phyloP scores from a whole-genome alignment of 2,113 vertebrate genomes.

The Ochotona princeps region DNA sequence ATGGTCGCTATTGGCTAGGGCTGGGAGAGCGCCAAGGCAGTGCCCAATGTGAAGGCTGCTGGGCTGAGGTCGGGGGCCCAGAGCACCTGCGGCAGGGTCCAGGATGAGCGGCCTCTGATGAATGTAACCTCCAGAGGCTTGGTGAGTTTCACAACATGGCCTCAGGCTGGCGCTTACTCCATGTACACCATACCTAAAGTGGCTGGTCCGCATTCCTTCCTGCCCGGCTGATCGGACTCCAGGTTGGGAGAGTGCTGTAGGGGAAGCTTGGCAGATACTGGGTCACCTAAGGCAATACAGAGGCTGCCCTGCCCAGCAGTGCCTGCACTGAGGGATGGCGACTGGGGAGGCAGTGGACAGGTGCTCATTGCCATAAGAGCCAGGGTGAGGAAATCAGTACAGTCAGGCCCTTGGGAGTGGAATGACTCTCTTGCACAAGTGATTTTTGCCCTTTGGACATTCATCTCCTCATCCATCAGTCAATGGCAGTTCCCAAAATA shows the following conservation, averaged over 20 bases:
- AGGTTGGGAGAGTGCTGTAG: background rate
- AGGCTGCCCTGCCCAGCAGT: background rate
- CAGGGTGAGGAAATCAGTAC: background rate
- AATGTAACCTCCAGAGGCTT: background rate
- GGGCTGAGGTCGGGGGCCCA: background rate
- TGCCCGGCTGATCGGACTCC: background rate
- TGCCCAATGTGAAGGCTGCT: rapidly evolving
- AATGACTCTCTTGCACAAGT: background rate
- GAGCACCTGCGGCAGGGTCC: background rate
- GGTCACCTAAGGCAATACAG: background rate
- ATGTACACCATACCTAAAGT: background rate
- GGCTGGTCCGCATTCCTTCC: background rate
- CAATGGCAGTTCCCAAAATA: background rate
- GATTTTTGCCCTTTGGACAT: too few relatives aligned
- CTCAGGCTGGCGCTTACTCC: background rate
- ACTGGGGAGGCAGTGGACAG: background rate
- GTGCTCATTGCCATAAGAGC: background rate
- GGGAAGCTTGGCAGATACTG: background rate
- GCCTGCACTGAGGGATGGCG: too few relatives aligned
- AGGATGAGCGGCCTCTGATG: background rate
- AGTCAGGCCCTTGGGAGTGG: background rate
- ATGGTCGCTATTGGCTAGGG: rapidly evolving
- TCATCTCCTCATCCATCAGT: background rate
- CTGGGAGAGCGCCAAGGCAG: rapidly evolving
- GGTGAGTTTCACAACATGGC: background rate